Evolutionary conservation across 2,113 vertebrate species (phyloP), one percentile per base, ranked within the genome.

Genomic region (Orycteropus afer): DNA sequence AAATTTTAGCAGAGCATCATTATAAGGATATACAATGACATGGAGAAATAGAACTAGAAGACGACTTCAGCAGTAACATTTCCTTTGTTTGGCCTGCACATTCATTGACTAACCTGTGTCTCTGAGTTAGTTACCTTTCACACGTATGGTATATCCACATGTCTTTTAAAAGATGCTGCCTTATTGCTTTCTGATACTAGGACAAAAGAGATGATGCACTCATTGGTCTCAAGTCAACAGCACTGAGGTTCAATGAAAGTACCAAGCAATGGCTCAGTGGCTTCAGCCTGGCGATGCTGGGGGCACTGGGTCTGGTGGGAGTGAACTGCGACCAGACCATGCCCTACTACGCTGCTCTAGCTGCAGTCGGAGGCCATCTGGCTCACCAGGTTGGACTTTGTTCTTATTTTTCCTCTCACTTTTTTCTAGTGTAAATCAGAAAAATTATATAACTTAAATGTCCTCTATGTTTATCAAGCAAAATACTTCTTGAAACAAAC

Each of bases 201-300:
- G 99, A 99, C 97, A 99, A 99, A 97, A 99, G 95, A 20, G 99
- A 99, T 0, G 99, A 99, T 86, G 47, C 99, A 27, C 47, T 99
- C 69, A 97, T 99, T 0, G 99, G 99, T 15, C 98, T 99, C 32
- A 99, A 99, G 97, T 99, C 99, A 3, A 99, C 99, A 1, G 99
- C 99, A 0, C 96, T 99, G 47, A 98, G 96, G 29, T 99, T 99
- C 96, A 94, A 93, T 89, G 99, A 99, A 67, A 98, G 99, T 85
- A 99, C 99, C 0, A 99, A 99, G 95, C 97, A 87, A 1, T 99
- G 99, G 99, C 98, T 99, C 17, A 97, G 98, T n/a, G 98, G 98
- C 95, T 99, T 99, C 96, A 94, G 98, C 1, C 93, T 97, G 37
- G 98, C 98, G 0, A 99, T 99, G 99, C 97, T 99, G 95, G 97